These are phyloP conservation scores for Platalea minor DNA, from an alignment of 2,797 vertebrate genomes.

Conservation along the genomic window DNA sequence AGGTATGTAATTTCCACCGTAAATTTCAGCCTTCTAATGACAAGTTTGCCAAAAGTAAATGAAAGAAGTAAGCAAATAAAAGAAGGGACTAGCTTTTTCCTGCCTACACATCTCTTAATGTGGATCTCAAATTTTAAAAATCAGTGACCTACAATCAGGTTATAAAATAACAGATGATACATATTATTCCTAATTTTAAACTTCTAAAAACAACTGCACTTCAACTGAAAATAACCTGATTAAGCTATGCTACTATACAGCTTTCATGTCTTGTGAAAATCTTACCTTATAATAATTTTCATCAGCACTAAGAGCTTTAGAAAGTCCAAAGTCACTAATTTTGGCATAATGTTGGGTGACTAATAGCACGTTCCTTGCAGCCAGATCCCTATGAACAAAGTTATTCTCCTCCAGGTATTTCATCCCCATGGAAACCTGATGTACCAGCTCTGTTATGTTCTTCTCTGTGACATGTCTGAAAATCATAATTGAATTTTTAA, in stretches of 20 bases:
- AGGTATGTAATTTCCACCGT: neutral
- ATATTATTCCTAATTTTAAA: neutral
- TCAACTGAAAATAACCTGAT: neutral
- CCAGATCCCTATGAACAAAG: constrained; percentile 95
- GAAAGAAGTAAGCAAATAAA: neutral
- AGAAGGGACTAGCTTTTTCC: neutral
- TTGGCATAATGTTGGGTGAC: constrained; percentile 98
- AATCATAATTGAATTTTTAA: constrained; percentile 33
- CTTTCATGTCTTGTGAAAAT: neutral
- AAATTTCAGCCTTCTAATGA: neutral
- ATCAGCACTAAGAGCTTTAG: constrained; percentile 90
- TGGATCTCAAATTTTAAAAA: neutral
- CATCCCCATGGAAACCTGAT: constrained; percentile 98
- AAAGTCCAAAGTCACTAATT: constrained; percentile 98
- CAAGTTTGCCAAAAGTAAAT: neutral
- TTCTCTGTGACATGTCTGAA: constrained; percentile 83
- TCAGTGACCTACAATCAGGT: neutral
- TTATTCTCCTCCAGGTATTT: constrained; percentile 95
- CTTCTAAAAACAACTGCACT: neutral
- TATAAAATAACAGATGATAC: neutral
- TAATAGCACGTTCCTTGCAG: constrained; percentile 92
- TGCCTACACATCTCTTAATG: neutral
- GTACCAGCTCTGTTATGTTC: constrained; percentile 95
- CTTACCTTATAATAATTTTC: constrained; percentile 88
- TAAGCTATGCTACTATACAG: neutral